phyloP scores from a whole-genome alignment of 2,113 vertebrate genomes.

The Psittacula cyanocephala region DNA sequence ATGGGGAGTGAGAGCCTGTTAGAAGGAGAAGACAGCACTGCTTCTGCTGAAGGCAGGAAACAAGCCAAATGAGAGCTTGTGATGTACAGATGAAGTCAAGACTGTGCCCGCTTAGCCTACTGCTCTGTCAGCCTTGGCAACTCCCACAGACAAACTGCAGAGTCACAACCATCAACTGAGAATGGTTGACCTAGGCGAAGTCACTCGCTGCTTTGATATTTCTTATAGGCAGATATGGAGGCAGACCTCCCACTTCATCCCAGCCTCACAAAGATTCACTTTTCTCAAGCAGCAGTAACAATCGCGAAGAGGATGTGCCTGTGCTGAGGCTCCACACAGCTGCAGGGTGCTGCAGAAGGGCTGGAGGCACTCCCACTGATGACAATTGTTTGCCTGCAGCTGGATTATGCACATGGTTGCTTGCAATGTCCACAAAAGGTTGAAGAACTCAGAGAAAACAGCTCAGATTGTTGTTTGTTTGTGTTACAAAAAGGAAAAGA shows the following conservation, averaged over 20 bases:
- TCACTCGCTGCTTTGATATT: neutral
- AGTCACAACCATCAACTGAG: neutral
- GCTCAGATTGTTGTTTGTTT: neutral
- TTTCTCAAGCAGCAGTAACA: neutral
- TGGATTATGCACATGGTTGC: neutral
- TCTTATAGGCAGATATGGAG: neutral
- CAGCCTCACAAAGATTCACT: neutral
- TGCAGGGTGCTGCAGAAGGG: neutral
- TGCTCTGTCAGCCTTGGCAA: neutral
- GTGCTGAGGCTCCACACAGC: neutral
- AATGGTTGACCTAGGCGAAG: neutral
- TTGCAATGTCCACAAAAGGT: constrained; percentile 18
- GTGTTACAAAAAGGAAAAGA: neutral
- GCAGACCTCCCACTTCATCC: neutral
- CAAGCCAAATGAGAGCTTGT: neutral
- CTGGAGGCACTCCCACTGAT: neutral
- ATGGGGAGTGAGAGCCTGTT: constrained; percentile 21
- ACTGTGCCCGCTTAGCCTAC: neutral
- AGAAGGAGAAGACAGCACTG: neutral
- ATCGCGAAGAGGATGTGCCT: neutral
- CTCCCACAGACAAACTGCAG: neutral
- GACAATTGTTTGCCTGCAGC: neutral
- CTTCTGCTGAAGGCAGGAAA: neutral
- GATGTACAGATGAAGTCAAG: neutral
- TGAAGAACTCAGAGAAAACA: constrained; percentile 41